Conservation (phyloP, 2,888 invertebrate genomes). For the Scaptomyza flava region DNA sequence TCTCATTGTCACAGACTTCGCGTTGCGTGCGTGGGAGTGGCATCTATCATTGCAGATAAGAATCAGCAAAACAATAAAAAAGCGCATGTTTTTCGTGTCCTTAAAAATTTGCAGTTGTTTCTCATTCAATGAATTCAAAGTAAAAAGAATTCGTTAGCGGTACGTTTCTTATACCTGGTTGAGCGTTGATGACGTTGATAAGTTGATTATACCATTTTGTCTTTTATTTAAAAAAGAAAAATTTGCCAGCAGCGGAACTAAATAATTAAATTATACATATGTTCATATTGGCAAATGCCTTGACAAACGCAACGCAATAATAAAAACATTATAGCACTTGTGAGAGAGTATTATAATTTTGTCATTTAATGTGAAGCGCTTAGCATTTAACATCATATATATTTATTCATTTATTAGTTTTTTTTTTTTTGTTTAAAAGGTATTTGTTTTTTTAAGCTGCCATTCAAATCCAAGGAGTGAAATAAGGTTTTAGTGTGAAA, state of each 20-base stretch:
- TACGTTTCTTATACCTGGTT: slow-evolving; percentile 33
- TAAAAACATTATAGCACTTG: too few species aligned
- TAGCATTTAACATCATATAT: too few species aligned
- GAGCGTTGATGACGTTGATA: slow-evolving; percentile 14
- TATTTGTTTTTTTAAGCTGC: too few species aligned
- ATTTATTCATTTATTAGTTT: too few species aligned
- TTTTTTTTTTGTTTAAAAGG: too few species aligned
- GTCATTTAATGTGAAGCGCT: too few species aligned
- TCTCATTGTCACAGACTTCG: slow-evolving; percentile 43
- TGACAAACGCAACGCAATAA: too few species aligned
- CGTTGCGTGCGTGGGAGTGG: slow-evolving; percentile 64
- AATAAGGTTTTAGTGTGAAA: too few species aligned
- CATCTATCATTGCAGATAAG: slow-evolving; percentile 79
- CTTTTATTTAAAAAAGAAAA: slow-evolving; percentile 1
- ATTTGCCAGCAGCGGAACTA: slow-evolving; percentile 1
- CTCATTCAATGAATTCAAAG: slow-evolving; percentile 46
- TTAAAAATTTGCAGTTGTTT: slow-evolving; percentile 26
- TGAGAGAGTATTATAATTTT: too few species aligned
- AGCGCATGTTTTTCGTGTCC: slow-evolving; percentile 51
- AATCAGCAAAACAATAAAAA: slow-evolving; percentile 3
- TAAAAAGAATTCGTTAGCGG: slow-evolving; percentile 40
- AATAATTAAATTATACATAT: slow-evolving; percentile 5
- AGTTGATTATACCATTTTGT: slow-evolving; percentile 5
- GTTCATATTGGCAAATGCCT: too few species aligned
- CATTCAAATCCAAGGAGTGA: too few species aligned